A percentile compares a stretch with the other conserved stretches of the same genome.
Evolutionary conservation across 2,888 invertebrate genomes (phyloP).

Genomic region (Amiota mariae): DNA sequence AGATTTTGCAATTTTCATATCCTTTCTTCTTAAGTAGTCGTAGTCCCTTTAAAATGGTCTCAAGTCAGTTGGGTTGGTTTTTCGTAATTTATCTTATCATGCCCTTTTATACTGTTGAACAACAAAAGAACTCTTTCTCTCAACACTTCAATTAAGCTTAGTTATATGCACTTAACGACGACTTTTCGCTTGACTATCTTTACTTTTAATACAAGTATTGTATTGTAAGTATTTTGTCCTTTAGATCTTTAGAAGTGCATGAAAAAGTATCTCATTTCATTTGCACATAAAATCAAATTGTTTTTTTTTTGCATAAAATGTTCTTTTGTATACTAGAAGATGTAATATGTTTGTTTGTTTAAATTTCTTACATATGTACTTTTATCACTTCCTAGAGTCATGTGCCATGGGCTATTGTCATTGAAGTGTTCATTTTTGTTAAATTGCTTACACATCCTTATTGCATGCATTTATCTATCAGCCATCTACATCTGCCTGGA

Average conservation of each 20-base stretch:
- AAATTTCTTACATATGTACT: conserved; percentile 1
- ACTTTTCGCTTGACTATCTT: neutral
- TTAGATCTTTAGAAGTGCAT: neutral
- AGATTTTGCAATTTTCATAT: neutral
- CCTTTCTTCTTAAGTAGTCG: neutral
- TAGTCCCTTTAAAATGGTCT: neutral
- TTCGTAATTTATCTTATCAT: neutral
- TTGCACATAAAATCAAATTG: conserved; percentile 10
- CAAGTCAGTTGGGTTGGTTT: neutral
- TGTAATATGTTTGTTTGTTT: conserved; percentile 39
- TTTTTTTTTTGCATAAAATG: conserved; percentile 20
- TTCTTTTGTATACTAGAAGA: conserved; percentile 20
- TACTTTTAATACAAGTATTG: too few relatives aligned
- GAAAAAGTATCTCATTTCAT: neutral
- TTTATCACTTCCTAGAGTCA: conserved; percentile 1
- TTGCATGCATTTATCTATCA: conserved; percentile 23
- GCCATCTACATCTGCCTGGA: neutral
- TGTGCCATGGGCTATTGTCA: conserved; percentile 46
- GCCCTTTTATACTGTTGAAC: neutral
- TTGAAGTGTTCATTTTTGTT: conserved; percentile 62
- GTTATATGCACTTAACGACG: conserved; percentile 4
- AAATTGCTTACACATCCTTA: conserved; percentile 57
- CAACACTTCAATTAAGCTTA: conserved; percentile 19
- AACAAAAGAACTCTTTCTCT: neutral
- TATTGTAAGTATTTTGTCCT: neutral